Evolutionary conservation across 2,888 invertebrate genomes (phyloP), one percentile per base, ranked within the genome.

Genomic region (Eupithecia subumbrata): DNA sequence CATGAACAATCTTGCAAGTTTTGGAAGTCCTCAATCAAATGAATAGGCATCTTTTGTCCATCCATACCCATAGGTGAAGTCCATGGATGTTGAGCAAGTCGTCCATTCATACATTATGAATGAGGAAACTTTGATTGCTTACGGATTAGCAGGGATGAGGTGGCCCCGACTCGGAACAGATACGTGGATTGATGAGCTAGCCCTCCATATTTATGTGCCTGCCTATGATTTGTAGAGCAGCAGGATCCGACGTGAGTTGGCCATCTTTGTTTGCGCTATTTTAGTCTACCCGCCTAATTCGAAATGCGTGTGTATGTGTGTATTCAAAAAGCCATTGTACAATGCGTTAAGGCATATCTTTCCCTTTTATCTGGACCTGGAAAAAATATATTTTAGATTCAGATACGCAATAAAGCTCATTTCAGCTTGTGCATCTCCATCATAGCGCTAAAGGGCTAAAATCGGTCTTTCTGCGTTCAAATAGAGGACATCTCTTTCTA

Each of bases 71-170:
- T 74, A 72, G 69, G 69, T 77, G 56, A 12, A 56, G 63, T 74
- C 69, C 56, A 74, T 77, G 72, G 43, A 74, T 72, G 73, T 72
- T 67, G 43, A 52, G 71, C 71, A 67, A 69, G 71, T 73, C 78
- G 73, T 73, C 71, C 52, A 52, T 52, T n/a, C 79, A 80, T 80
- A 79, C 79, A 79, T 80, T 71, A 80, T 80, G 79, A 76, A 79
- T 80, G 80, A 76, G 79, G 73, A 73, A 80, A 80, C 75, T 79
- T 80, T 80, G 80, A 80, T 80, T 80, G 80, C 73, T 76, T 78
- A 52, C 43, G 72, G 76, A 73, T 77, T 77, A 80, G 76, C 76
- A 75, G 73, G 78, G 64, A 78, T 76, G 76, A 71, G 73, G 76
- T 72, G 70, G 64, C 64, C 52, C 30, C 60, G 40, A 56, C 45